Conservation (phyloP, 53 echinoderm and acorn worm species). For the Henricia sp. region DNA sequence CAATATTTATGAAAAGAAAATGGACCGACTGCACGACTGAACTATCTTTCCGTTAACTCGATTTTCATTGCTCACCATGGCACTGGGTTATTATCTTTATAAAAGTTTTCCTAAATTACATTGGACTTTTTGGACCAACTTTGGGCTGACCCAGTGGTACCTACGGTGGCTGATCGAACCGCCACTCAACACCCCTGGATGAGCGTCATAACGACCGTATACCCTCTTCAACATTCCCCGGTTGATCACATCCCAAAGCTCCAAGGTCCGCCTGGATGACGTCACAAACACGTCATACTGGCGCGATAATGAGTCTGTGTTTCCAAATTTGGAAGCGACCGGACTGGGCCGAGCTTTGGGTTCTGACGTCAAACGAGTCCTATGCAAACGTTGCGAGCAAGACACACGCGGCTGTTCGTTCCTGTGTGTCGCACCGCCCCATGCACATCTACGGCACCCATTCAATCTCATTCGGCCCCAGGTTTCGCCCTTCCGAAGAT, state of each 20-base stretch:
- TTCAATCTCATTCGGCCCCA: slow-evolving; percentile 6
- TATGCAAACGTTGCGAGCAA: slow-evolving; percentile 35
- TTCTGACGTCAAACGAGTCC: slow-evolving; percentile 49
- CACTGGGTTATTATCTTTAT: too few relatives aligned
- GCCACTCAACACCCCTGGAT: slow-evolving; percentile 17
- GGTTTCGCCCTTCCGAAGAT: background rate
- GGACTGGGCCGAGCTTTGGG: slow-evolving; percentile 49
- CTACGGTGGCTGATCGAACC: background rate
- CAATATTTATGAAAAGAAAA: too few relatives aligned
- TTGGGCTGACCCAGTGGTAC: slow-evolving; percentile 27
- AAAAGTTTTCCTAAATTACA: too few relatives aligned
- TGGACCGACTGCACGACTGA: too few relatives aligned
- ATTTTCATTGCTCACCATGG: too few relatives aligned
- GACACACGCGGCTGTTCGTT: slow-evolving; percentile 6
- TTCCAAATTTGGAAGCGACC: slow-evolving; percentile 68
- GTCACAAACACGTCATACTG: slow-evolving; percentile 58
- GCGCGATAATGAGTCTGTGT: slow-evolving; percentile 66
- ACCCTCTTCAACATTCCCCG: slow-evolving; percentile 47
- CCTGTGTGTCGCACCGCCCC: background rate
- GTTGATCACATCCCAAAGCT: slow-evolving; percentile 49
- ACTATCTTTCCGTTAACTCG: too few relatives aligned
- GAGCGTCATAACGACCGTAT: slow-evolving; percentile 17
- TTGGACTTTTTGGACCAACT: slow-evolving; percentile 4
- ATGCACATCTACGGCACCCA: background rate
- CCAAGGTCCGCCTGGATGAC: slow-evolving; percentile 57